phyloP scores from a whole-genome alignment of 2,888 invertebrate genomes.

The Nymphalis polychloros region DNA sequence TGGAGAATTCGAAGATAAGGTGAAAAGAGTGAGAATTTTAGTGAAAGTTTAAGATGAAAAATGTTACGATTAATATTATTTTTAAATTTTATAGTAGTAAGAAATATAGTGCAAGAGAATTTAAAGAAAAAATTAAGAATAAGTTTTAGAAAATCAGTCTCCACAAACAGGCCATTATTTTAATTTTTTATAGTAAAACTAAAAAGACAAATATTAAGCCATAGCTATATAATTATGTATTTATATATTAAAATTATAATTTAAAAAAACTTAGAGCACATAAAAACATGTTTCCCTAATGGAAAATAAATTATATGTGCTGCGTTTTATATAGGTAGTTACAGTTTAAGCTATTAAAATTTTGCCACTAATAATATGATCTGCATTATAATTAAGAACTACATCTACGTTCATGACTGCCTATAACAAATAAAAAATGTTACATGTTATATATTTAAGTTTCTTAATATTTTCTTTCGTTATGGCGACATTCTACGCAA shows the following conservation, averaged over 20 bases:
- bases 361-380: no score
- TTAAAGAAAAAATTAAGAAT: constrained; percentile 55
- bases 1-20: neutral
- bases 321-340: neutral
- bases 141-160: constrained; percentile 80
- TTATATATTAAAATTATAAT: neutral
- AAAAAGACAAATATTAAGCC: constrained; percentile 45
- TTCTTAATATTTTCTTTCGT: no score
- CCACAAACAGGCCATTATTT: constrained; percentile 78
- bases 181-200: constrained; percentile 57
- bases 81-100: neutral
- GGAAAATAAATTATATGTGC: neutral
- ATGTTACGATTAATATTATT: neutral
- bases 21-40: neutral
- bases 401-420: no score
- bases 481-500: no score
- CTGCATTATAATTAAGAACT: no score
- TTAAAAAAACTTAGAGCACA: no score
- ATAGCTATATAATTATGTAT: constrained; percentile 35
- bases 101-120: constrained; percentile 18
- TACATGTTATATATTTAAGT: no score
- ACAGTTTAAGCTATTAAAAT: no score
- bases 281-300: neutral
- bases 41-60: neutral
- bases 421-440: no score